These are phyloP conservation scores for Tetramorium parvispinum DNA, from an alignment of 1,140 invertebrate species.

Conservation along the genomic window DNA sequence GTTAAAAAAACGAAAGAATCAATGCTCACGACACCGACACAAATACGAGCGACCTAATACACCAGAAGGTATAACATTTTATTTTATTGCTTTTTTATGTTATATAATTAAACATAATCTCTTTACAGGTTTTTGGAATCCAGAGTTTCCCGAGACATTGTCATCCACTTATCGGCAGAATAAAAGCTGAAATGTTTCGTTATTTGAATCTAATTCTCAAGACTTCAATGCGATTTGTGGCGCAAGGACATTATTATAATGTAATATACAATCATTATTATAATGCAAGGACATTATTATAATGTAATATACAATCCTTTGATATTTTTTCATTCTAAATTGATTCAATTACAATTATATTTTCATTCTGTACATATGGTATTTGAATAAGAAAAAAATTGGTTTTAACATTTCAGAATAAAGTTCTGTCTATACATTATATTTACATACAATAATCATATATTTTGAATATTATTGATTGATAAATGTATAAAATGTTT, in stretches of 20 bases:
- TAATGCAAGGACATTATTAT: not conserved
- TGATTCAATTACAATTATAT: not conserved
- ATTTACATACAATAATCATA: not conserved
- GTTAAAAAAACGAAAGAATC: conserved; percentile 79
- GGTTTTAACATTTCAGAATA: not conserved
- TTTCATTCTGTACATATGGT: not conserved
- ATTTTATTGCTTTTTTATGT: not conserved
- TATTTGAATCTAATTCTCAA: not conserved
- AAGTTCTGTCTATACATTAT: not conserved
- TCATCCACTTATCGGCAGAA: conserved; percentile 24
- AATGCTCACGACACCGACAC: conserved; percentile 85
- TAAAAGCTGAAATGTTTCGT: not conserved
- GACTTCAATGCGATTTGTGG: not conserved
- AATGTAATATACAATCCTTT: too few relatives aligned
- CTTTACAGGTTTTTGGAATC: conserved; percentile 82
- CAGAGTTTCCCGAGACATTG: conserved; percentile 75
- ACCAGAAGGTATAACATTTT: conserved; percentile 78
- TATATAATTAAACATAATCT: conserved; percentile 39
- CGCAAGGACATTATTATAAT: not conserved
- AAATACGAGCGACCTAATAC: conserved; percentile 80
- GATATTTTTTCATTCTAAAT: not conserved
- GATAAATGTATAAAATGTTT: not conserved
- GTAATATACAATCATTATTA: too few relatives aligned
- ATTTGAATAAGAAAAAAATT: not conserved
- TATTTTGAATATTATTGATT: not conserved